Percentiles rank a stretch among this genome's conserved stretches.
Evolutionary conservation across 2,113 vertebrate species (phyloP).

Genomic region (Sebastes schlegelii): DNA sequence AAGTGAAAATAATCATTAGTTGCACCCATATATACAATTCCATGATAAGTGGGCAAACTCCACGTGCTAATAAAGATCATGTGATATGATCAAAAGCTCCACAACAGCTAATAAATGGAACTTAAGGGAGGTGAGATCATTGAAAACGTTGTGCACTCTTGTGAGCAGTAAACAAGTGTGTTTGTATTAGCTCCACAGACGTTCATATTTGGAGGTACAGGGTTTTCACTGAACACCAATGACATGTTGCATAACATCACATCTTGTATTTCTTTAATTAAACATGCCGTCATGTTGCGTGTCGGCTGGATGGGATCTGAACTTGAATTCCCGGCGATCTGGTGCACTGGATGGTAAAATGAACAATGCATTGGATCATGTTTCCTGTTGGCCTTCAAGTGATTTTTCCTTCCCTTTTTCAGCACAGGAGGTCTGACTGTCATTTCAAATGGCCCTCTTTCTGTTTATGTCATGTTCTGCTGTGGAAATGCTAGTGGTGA

Average conservation of each 20-base stretch:
- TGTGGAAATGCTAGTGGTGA: constrained; percentile 42
- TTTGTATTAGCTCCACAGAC: constrained; percentile 40
- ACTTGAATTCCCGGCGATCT: constrained; percentile 22
- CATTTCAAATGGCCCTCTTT: constrained; percentile 63
- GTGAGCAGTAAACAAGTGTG: constrained; percentile 6
- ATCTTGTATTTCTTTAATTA: constrained; percentile 48
- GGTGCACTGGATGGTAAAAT: constrained; percentile 38
- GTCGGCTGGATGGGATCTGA: constrained; percentile 46
- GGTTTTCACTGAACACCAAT: not conserved
- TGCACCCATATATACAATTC: not conserved
- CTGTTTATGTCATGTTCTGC: constrained; percentile 71
- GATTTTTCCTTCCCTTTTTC: constrained; percentile 51
- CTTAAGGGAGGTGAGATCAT: not conserved
- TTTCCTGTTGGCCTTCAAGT: constrained; percentile 67
- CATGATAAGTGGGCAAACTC: not conserved
- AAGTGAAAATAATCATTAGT: not conserved
- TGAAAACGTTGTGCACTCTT: not conserved
- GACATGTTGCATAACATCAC: constrained; percentile 29
- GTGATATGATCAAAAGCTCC: not conserved
- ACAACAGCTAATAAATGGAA: not conserved
- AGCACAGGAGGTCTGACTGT: constrained; percentile 68
- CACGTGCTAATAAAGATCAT: not conserved
- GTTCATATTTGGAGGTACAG: constrained; percentile 11
- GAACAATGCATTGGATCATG: constrained; percentile 53
- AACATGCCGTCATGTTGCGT: constrained; percentile 65